phyloP scores from a whole-genome alignment of 2,113 vertebrate species.

The Lucifuga dentata region DNA sequence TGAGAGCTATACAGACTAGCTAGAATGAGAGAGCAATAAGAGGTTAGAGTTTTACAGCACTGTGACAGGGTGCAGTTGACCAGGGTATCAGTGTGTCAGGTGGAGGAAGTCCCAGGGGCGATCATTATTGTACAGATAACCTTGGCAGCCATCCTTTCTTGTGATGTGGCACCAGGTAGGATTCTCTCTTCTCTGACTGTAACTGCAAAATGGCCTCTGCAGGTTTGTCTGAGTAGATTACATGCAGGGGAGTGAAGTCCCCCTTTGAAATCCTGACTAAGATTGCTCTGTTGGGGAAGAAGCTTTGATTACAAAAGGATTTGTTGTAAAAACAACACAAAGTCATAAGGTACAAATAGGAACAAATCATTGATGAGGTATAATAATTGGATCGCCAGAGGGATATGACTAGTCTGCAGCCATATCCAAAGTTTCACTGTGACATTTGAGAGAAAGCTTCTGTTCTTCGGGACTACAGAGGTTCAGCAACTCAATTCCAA shows the following conservation, averaged over 20 bases:
- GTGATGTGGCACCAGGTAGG: slow-evolving; percentile 66
- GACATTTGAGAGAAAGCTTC: background rate
- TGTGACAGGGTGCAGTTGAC: slow-evolving; percentile 33
- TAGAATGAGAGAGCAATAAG: slow-evolving; percentile 2
- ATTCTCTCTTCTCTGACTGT: slow-evolving; percentile 65
- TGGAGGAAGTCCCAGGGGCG: slow-evolving; percentile 28
- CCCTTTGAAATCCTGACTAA: slow-evolving; percentile 34
- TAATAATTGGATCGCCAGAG: background rate
- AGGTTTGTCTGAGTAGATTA: slow-evolving; percentile 69
- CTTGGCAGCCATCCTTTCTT: slow-evolving; percentile 42
- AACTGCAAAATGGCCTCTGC: slow-evolving; percentile 64
- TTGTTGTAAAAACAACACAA: background rate
- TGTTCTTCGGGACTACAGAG: slow-evolving; percentile 3
- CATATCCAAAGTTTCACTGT: background rate
- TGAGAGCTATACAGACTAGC: background rate
- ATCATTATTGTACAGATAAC: slow-evolving; percentile 73
- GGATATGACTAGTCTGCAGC: too few relatives aligned
- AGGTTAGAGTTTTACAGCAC: slow-evolving; percentile 19
- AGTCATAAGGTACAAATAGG: background rate
- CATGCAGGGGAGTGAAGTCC: slow-evolving; percentile 45
- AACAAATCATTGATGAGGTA: background rate
- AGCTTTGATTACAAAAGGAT: slow-evolving; percentile 40
- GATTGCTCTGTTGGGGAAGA: slow-evolving; percentile 25
- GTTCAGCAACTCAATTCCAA: slow-evolving; percentile 7
- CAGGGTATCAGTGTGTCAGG: slow-evolving; percentile 39